Conservation (phyloP, 2,888 invertebrate genomes). For the Rhamnusium bicolor region DNA sequence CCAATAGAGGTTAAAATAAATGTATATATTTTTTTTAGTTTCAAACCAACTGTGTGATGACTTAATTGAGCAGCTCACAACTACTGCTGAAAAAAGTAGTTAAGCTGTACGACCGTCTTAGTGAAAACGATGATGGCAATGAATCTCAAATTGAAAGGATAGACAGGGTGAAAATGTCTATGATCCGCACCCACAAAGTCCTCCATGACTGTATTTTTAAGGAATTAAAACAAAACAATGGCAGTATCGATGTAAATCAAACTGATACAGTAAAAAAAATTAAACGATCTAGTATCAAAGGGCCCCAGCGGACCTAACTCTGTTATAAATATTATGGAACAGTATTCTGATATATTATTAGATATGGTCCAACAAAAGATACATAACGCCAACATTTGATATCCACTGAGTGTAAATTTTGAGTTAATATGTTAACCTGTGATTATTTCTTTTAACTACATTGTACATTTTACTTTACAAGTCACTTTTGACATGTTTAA, state of each 20-base stretch:
- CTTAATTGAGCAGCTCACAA: conserved; percentile 75
- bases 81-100: conserved; percentile 81
- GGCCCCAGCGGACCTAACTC: conserved; percentile 70
- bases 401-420: conserved; percentile 50
- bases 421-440: conserved; percentile 53
- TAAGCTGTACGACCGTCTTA: conserved; percentile 79
- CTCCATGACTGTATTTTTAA: conserved; percentile 72
- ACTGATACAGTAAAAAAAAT: conserved; percentile 73
- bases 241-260: conserved; percentile 69
- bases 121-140: conserved; percentile 56
- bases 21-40: conserved; percentile 68
- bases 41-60: conserved; percentile 77
- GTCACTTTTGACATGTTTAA: conserved; percentile 29
- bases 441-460: conserved; percentile 39
- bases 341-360: conserved; percentile 76
- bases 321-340: conserved; percentile 76
- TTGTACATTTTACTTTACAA: conserved; percentile 31
- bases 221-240: conserved; percentile 66
- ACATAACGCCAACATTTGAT: conserved; percentile 65
- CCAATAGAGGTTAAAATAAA: no score
- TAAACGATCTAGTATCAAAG: conserved; percentile 69
- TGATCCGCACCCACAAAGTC: conserved; percentile 75
- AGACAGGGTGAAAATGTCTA: conserved; percentile 74
- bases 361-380: conserved; percentile 78
- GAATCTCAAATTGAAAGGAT: conserved; percentile 63